These are phyloP conservation scores for Labia minor DNA, from an alignment of 2,888 invertebrate species.

Conservation along the genomic window DNA sequence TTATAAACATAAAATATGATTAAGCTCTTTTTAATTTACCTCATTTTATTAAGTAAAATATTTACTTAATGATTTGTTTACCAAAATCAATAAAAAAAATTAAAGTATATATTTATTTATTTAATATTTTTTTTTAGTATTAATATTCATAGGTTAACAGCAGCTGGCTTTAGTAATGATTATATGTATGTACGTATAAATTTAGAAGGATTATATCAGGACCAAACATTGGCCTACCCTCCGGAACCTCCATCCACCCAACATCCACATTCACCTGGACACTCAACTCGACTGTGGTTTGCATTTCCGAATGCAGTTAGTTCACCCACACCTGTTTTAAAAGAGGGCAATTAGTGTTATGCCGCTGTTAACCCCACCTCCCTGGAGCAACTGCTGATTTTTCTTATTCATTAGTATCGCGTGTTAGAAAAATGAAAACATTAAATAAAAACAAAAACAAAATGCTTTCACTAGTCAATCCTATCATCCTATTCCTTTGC, in stretches of 20 bases:
- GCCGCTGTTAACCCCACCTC: too few relatives aligned
- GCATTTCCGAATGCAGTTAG: neutral
- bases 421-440: neutral
- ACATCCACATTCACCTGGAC: neutral
- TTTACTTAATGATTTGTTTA: too few relatives aligned
- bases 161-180: neutral
- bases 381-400: too few relatives aligned
- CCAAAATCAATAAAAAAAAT: too few relatives aligned
- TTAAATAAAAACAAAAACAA: neutral
- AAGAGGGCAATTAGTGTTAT: neutral
- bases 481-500: too few relatives aligned
- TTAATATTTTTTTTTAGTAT: neutral
- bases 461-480: too few relatives aligned
- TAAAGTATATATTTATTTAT: neutral
- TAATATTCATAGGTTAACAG: neutral
- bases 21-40: too few relatives aligned
- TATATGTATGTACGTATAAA: neutral
- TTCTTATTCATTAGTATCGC: neutral
- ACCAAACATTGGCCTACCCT: neutral
- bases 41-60: too few relatives aligned
- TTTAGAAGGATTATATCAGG: neutral
- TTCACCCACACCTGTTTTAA: neutral
- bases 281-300: neutral
- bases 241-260: neutral
- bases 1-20: too few relatives aligned